Evolutionary conservation across 2,797 vertebrate species (phyloP).

Genomic region (Artibeus jamaicensis): DNA sequence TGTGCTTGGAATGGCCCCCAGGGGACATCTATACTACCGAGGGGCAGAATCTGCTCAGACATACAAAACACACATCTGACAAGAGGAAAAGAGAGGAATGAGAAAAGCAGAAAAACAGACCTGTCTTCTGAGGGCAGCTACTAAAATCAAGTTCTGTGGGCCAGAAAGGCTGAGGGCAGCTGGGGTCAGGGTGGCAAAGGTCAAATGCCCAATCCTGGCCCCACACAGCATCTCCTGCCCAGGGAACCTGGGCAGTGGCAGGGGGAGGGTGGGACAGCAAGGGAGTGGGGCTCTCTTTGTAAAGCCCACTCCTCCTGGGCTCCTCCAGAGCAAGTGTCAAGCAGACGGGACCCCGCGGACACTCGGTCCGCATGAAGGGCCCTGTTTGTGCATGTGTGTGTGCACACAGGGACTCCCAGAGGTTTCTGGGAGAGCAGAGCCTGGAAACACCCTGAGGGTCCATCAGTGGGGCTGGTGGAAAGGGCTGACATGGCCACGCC

Average conservation of each 20-base stretch:
- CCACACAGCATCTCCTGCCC: not conserved
- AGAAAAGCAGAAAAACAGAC: not conserved
- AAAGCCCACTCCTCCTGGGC: not conserved
- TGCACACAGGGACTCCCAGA: fast-evolving
- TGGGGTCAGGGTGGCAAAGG: not conserved
- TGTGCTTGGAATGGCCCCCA: not conserved
- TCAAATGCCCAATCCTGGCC: not conserved
- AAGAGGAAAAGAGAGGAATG: not conserved
- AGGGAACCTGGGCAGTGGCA: not conserved
- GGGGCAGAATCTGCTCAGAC: not conserved
- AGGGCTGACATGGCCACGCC: not conserved
- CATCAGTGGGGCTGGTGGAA: fast-evolving
- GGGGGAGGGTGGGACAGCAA: not conserved
- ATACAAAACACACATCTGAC: not conserved
- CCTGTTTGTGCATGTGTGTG: fast-evolving
- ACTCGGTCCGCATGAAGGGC: not conserved
- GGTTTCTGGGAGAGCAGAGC: not conserved
- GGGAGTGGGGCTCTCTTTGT: not conserved
- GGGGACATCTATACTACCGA: not conserved
- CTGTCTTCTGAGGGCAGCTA: not conserved
- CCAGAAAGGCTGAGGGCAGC: not conserved
- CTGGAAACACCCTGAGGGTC: not conserved
- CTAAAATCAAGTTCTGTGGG: not conserved
- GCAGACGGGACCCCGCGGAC: not conserved
- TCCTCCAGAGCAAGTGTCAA: not conserved